Base-by-base conservation (phyloP, 2,113 vertebrate genomes). In the Climacteris rufus region DNA sequence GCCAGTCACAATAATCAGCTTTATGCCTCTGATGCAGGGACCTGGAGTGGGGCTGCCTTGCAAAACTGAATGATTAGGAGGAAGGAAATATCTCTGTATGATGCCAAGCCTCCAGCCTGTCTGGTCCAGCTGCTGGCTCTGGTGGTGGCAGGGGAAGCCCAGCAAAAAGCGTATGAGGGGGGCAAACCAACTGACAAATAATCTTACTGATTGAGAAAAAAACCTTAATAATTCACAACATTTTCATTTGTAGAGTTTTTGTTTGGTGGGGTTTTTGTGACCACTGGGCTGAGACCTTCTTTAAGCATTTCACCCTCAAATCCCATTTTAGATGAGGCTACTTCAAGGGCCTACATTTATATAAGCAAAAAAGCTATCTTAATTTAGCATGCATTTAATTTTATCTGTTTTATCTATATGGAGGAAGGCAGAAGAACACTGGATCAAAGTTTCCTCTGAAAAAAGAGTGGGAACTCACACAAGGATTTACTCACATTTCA, bases 81-180 rank as follows among this genome's bases (percentile, higher is more conserved):
- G 45, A 77, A 80, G 49, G 15, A 27, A 54, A 4, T 64, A 10
- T 27, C 15, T 52, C 47, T 0, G 0, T 39, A 9, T 9, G 37
- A 57, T 35, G 31, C 17, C 22, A 42, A 71, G 45, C 47, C 30
- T 59, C 11, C 50, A 14, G 33, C 45, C 37, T 1, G 1, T 10
- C 56, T 25, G 22, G 19, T 37, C 35, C 21, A 25, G 42, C 9
- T 21, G 6, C 80, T 17, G 50, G 21, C 57, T 66, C 66, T 44
- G 31, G 28, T 1, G 1, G 16, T 21, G n/a, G 17, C 17, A 72
- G 40, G 19, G 18, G 23, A 68, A 30, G 33, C 21, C 21, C 53
- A 47, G 49, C 4, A 79, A 53, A 61, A 6, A 20, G 7, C 6
- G 16, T 8, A 72, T 52, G 50, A 39, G 44, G 25, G 71, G 12